Percentiles rank a stretch among this genome's conserved stretches.
Conservation (phyloP, 1,140 invertebrate genomes). For the Drosophila carrolli region DNA sequence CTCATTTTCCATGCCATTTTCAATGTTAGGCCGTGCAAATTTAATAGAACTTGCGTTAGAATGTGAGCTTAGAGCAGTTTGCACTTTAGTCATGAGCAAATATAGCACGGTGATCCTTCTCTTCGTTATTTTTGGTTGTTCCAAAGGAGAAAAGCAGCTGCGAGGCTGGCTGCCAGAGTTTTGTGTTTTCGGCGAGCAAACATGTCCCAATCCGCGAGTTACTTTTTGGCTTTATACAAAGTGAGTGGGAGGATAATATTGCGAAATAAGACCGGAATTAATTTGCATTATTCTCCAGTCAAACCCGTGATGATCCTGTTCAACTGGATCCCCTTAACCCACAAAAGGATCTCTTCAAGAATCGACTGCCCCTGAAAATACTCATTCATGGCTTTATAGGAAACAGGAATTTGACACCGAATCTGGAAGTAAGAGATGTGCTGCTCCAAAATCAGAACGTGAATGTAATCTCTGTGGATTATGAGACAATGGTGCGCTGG, state of each 20-base stretch:
- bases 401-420: slow-evolving; percentile 62
- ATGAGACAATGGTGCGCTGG: slow-evolving; percentile 84
- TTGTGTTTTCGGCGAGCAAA: slow-evolving; percentile 51
- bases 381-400: slow-evolving; percentile 82
- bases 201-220: slow-evolving; percentile 67
- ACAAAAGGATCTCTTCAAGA: slow-evolving; percentile 68
- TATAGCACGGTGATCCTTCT: slow-evolving; percentile 20
- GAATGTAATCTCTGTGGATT: slow-evolving; percentile 86
- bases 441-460: slow-evolving; percentile 76
- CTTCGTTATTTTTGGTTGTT: background rate
- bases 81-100: slow-evolving; percentile 53
- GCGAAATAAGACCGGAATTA: background rate
- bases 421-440: slow-evolving; percentile 68
- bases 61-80: slow-evolving; percentile 29
- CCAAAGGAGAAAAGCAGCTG: slow-evolving; percentile 7
- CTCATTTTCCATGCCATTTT: slow-evolving; percentile 27
- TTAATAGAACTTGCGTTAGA: slow-evolving; percentile 60
- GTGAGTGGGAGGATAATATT: slow-evolving; percentile 52
- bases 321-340: slow-evolving; percentile 55
- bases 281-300: slow-evolving; percentile 13
- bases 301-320: slow-evolving; percentile 41
- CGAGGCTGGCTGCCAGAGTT: slow-evolving; percentile 41
- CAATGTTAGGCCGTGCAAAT: slow-evolving; percentile 39
- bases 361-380: slow-evolving; percentile 73
- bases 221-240: slow-evolving; percentile 77